These are phyloP conservation scores for Clavelina lepadiformis DNA, from an alignment of 23 tunicate genomes.

Conservation along the genomic window DNA sequence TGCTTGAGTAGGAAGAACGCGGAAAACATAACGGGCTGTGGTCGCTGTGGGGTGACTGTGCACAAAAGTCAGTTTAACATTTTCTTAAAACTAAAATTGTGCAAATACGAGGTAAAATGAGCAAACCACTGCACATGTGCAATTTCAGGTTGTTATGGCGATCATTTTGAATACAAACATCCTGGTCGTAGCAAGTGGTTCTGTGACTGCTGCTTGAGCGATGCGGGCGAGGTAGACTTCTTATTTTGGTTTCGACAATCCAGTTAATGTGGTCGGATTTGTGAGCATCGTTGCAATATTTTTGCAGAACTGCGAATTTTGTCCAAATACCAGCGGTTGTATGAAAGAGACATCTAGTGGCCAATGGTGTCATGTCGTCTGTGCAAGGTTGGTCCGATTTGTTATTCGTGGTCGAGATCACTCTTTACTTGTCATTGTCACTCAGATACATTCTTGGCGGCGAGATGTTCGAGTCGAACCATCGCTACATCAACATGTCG, in stretches of 20 bases:
- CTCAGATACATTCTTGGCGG: constrained; percentile 51
- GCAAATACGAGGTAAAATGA: not conserved
- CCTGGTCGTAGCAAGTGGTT: constrained; percentile 35
- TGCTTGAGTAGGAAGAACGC: constrained; percentile 43
- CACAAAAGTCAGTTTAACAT: constrained; percentile 48
- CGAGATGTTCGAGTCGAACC: constrained; percentile 5
- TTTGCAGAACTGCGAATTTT: constrained; percentile 55
- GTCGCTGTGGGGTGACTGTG: constrained; percentile 49
- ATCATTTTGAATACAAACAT: not conserved
- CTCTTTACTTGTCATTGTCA: too few species aligned
- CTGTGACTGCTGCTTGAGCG: constrained; percentile 55
- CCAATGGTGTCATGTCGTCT: constrained; percentile 82
- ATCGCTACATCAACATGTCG: constrained; percentile 20
- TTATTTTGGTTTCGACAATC: not conserved
- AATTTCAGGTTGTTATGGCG: constrained; percentile 55
- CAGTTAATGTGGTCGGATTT: not conserved
- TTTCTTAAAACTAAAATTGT: not conserved
- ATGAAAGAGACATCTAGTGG: constrained; percentile 66
- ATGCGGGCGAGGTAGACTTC: constrained; percentile 7
- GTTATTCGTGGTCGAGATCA: not conserved
- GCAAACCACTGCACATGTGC: not conserved
- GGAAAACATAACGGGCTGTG: constrained; percentile 17
- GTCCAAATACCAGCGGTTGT: constrained; percentile 57
- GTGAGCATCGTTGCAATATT: constrained; percentile 1
- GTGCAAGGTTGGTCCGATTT: constrained; percentile 50